These are phyloP conservation scores for Rallus crepitans DNA, from an alignment of 2,797 vertebrate genomes.

Conservation along the genomic window DNA sequence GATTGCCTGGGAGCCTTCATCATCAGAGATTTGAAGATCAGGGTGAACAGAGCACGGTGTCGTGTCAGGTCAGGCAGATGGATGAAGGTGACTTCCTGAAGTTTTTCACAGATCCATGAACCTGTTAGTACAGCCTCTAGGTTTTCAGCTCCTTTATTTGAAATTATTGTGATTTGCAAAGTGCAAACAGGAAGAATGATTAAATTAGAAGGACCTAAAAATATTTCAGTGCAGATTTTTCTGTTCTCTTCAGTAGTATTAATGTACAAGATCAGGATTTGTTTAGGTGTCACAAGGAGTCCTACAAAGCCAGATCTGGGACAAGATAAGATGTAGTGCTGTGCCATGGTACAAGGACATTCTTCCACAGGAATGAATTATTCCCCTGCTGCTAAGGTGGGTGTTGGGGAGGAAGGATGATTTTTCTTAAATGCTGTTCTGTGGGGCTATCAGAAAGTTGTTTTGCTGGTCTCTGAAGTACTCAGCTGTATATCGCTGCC, in stretches of 20 bases:
- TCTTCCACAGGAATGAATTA: neutral
- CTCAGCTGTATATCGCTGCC: neutral
- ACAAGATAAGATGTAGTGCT: neutral
- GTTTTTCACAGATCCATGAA: neutral
- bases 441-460: neutral
- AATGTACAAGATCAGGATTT: neutral
- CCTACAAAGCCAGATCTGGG: neutral
- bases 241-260: neutral
- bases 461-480: neutral
- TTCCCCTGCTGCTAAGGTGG: neutral
- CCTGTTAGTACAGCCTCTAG: rapidly evolving
- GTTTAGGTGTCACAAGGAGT: neutral
- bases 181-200: neutral
- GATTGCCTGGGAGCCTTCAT: neutral
- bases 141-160: neutral
- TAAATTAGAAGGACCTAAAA: neutral
- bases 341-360: neutral
- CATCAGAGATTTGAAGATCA: neutral
- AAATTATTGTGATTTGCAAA: neutral
- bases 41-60: neutral
- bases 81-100: neutral
- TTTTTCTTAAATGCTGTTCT: neutral
- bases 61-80: neutral
- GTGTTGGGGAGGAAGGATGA: neutral
- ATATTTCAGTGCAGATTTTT: neutral